Base-by-base conservation (phyloP, 2,888 invertebrate genomes). In the Lypha dubia region DNA sequence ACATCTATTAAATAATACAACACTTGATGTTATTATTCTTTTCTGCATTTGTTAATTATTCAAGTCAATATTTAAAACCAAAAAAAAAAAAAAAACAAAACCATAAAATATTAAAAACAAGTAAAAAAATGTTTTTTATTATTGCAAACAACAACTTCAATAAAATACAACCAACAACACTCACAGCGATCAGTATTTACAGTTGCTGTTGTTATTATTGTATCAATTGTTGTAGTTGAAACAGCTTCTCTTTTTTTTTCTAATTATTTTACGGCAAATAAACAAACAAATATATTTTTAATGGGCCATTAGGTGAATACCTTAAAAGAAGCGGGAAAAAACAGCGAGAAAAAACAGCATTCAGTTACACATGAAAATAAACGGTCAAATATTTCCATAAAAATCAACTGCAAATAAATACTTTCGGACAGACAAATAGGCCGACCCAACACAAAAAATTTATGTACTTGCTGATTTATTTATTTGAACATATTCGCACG, bases 401-500 rank as follows among this genome's bases (percentile, higher is more conserved):
- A 51, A 35, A 35, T 51, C 17, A 38, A n/a, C 22, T 24, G 22
- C 44, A 22, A 56, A 38, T 53, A 67, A 70, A 56, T 7, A 28
- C 24, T 22, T 44, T 35, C 41, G n/a, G 35, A 28, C 51, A 60
- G 60, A 62, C 53, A 71, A 32, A 62, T 63, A 35, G 62, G 62
- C 70, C 49, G 46, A 60, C 13, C 24, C n/a, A 24, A 38, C 20
- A 20, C 1, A 51, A 51, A 51, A 35, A 51, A 46, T 17, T 17
- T 3, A 35, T n/a, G 35, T 20, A 35, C 35, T 67, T 67, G 51
- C 35, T 24, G 17, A 51, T 58, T 22, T 32, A 76, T 58, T 77
- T 51, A 35, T 41, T 62, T 62, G 13, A 70, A 62, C 77, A 77
- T 79, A 62, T 79, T 79, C 62, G 62, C 79, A 79, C 79, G 70